Evolutionary conservation across 2,888 invertebrate species (phyloP).

Genomic region (Aphrophora alni): DNA sequence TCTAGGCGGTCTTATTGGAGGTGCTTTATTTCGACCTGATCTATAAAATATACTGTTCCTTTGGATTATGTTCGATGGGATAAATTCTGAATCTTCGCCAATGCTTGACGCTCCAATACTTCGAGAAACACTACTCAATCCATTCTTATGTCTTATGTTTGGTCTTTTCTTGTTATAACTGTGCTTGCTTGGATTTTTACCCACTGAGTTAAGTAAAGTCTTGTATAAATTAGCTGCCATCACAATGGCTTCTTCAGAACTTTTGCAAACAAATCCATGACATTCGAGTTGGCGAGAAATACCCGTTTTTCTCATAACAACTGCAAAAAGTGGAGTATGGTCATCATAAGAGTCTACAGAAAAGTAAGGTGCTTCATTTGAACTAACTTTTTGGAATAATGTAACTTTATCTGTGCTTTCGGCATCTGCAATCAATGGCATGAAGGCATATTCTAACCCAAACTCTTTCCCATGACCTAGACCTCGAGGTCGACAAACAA

Average conservation of each 20-base stretch:
- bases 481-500: conserved; percentile 67
- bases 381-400: conserved; percentile 61
- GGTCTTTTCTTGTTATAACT: conserved; percentile 55
- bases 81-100: conserved; percentile 25
- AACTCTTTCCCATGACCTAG: conserved; percentile 13
- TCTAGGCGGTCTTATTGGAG: conserved; percentile 32
- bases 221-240: conserved; percentile 91
- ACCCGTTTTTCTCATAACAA: conserved; percentile 82
- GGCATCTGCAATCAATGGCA: conserved; percentile 84
- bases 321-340: conserved; percentile 87
- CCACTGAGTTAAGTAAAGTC: conserved; percentile 83
- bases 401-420: conserved; percentile 77
- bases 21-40: conserved; percentile 22
- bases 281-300: conserved; percentile 80
- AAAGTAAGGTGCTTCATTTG: conserved; percentile 44
- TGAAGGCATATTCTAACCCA: conserved; percentile 75
- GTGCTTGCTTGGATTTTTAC: conserved; percentile 24
- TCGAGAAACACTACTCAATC: conserved; percentile 21
- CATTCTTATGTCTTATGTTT: conserved; percentile 39
- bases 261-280: conserved; percentile 89
- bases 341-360: conserved; percentile 55
- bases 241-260: conserved; percentile 89
- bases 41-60: conserved; percentile 17
- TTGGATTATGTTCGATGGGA: not conserved
- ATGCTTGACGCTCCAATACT: conserved; percentile 37